Base-by-base conservation (phyloP, 1,140 invertebrate genomes). In the Apis mellifera region DNA sequence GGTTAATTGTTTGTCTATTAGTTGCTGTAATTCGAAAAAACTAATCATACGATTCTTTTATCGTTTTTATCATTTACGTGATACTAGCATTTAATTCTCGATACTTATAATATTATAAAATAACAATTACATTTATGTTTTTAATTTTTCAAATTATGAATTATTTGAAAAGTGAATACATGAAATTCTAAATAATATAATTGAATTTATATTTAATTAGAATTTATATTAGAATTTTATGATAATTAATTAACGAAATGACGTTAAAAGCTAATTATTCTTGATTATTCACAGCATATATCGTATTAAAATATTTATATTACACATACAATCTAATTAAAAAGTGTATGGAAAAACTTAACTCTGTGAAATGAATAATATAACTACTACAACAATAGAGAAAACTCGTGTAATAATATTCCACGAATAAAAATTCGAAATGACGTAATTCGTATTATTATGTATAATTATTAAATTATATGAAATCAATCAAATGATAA, bases 1-100 rank as follows among this genome's bases (percentile, higher is more conserved):
- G 79, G 79, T 82, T 76, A 76, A 82, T 82, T 76, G 72, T 52
- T 19, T 32, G 11, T 11, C 19, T 69, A 69, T 68, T 68, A 82
- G 9, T 76, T 62, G 26, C 62, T 17, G 78, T 57, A 52, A 75
- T 50, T 21, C 59, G 52, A 26, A 13, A 73, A 64, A 70, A 50
- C 2, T n/a, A 1, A 23, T 42, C 5, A 7, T 21, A 15, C 32
- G 11, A 17, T 52, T 48, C 1, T 66, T 21, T 78, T 26, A 17
- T 72, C 54, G 11, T 3, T 42, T 42, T 26, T 26, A 26, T 26
- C 26, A 42, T 3, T 32, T 32, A 26, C 26, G 26, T 32, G 32
- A 32, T 32, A 32, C 4, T 32, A 32, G 2, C 2, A 32, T 3
- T 32, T 32, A 32, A 32, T 3, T 32, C 32, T 32, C 2, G 32